Percentiles rank a stretch among this genome's conserved stretches.
These are phyloP conservation scores for Loripinus fragilis DNA, from an alignment of 2,888 invertebrate species.

Conservation along the genomic window DNA sequence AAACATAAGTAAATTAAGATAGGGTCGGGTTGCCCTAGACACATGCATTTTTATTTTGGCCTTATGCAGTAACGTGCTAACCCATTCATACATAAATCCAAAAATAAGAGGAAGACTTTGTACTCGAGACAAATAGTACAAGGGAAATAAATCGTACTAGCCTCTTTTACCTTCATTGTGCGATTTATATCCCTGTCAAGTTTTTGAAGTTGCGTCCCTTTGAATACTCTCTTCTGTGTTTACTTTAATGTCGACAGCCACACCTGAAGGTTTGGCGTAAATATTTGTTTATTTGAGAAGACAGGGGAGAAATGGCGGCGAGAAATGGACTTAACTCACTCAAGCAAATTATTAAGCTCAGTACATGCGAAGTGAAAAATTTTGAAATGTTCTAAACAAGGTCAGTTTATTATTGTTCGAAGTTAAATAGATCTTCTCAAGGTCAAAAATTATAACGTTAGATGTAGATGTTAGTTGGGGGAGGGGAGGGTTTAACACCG, in stretches of 20 bases:
- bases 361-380: conserved; percentile 36
- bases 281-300: neutral
- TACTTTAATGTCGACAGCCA: neutral
- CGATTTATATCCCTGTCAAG: neutral
- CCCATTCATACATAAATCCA: too few relatives aligned
- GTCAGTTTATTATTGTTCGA: too few relatives aligned
- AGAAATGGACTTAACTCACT: conserved; percentile 46
- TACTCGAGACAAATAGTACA: neutral
- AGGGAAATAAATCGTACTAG: neutral
- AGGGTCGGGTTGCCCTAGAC: too few relatives aligned
- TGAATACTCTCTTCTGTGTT: neutral
- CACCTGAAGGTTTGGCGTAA: neutral
- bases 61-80: too few relatives aligned
- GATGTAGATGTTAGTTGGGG: too few relatives aligned
- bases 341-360: conserved; percentile 49
- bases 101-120: too few relatives aligned
- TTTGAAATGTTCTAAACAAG: conserved; percentile 58
- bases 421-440: too few relatives aligned
- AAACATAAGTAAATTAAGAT: too few relatives aligned
- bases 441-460: too few relatives aligned
- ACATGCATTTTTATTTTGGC: too few relatives aligned
- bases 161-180: neutral
- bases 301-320: conserved; percentile 28
- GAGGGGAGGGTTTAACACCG: too few relatives aligned
- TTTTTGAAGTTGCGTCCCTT: neutral